These are phyloP conservation scores for Prosopocoilus inquinatus DNA, from an alignment of 2,888 invertebrate genomes.

Conservation along the genomic window DNA sequence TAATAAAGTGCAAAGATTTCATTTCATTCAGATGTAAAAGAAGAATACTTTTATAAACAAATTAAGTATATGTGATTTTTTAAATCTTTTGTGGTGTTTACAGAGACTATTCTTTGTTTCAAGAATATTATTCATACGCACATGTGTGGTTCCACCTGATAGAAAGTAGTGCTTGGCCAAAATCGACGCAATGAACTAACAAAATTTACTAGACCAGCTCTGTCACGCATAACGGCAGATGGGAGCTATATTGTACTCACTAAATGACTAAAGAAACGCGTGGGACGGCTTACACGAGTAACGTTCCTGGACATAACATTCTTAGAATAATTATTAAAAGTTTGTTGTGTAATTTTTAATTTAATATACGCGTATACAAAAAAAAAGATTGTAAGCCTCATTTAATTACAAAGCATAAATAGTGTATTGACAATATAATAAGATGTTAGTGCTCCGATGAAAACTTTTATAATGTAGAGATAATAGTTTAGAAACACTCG, in stretches of 20 bases:
- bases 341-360: slow-evolving; percentile 8
- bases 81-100: no score
- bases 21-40: no score
- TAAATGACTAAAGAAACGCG: slow-evolving; percentile 10
- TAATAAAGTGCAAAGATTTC: no score
- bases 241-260: slow-evolving; percentile 8
- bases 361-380: neutral
- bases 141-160: no score
- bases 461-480: no score
- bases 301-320: slow-evolving; percentile 12
- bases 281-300: slow-evolving; percentile 8
- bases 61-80: no score
- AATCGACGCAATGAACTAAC: slow-evolving; percentile 8
- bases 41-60: no score
- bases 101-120: no score
- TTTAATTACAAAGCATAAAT: neutral
- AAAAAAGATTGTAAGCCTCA: neutral
- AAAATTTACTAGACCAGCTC: slow-evolving; percentile 11
- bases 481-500: no score
- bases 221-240: slow-evolving; percentile 10
- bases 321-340: slow-evolving; percentile 12
- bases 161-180: neutral
- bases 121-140: no score
- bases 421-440: neutral
- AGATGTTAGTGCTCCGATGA: neutral